Evolutionary conservation across 2,888 invertebrate species (phyloP), one percentile per base, ranked within the genome.

Genomic region (Drosophila rubida): DNA sequence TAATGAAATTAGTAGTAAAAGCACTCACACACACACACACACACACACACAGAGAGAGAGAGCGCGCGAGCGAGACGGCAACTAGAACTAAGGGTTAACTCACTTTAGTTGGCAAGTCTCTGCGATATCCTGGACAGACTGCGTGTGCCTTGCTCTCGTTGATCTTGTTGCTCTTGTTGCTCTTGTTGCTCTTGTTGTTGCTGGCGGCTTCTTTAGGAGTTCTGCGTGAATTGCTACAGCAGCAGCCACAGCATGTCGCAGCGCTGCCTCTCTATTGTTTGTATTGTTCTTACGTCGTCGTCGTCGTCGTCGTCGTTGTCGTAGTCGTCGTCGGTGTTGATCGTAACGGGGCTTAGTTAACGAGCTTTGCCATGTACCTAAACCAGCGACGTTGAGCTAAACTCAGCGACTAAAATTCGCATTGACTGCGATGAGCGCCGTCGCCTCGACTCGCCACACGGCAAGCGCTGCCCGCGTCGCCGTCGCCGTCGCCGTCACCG

Each of bases 341-440:
- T 22, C 42, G n/a, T 13, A 45, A 19, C 51, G 42, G 37, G 25
- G 76, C 57, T 67, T 57, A 63, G 49, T 53, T 61, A 64, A 60
- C 72, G 59, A 75, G 72, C 69, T 69, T 67, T 57, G 42, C 44
- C 39, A 53, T 55, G 11, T 53, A 54, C 65, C 69, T 71, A 86
- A 69, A 77, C 75, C 87, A 82, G 80, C 87, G 81, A 75, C 80
- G 84, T 72, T 87, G 88, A 89, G 90, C 89, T 84, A 69, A 90
- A 81, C 83, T 85, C 83, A 88, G 87, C 89, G 87, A 90, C 90
- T 90, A 78, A 90, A 90, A 79, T 79, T 87, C 71, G 76, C 79
- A 83, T 79, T 87, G 75, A 69, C 70, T 80, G 79, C 80, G 62
- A 71, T 85, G 81, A 80, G 75, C 69, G 74, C 70, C 70, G 75